phyloP scores from a whole-genome alignment of 2,888 invertebrate species.

The Pollenia labialis region DNA sequence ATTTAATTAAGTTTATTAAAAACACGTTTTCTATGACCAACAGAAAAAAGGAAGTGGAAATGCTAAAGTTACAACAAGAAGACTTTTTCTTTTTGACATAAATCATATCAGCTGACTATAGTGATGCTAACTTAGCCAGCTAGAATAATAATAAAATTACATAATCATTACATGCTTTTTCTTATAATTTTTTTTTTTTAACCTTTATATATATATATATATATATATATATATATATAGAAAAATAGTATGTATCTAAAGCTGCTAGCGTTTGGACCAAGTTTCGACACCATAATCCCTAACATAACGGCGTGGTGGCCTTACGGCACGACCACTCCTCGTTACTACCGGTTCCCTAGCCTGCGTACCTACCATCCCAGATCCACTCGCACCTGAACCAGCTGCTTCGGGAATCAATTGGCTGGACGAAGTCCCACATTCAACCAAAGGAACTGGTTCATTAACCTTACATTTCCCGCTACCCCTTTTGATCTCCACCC shows the following conservation, averaged over 20 bases:
- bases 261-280: constrained; percentile 15
- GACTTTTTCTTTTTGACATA: too few relatives aligned
- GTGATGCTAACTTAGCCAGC: not conserved
- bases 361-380: not conserved
- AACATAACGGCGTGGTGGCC: constrained; percentile 13
- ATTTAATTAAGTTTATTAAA: too few relatives aligned
- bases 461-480: not conserved
- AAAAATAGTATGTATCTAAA: not conserved
- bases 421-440: not conserved
- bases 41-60: too few relatives aligned
- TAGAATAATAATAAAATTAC: not conserved
- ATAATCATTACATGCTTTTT: not conserved
- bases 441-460: constrained; percentile 1
- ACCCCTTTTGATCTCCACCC: not conserved
- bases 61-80: too few relatives aligned
- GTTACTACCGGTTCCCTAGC: too few relatives aligned
- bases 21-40: too few relatives aligned
- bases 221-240: too few relatives aligned
- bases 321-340: constrained; percentile 2
- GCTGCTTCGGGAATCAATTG: not conserved
- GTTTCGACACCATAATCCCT: constrained; percentile 18
- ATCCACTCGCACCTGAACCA: not conserved
- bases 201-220: too few relatives aligned
- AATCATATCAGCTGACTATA: not conserved
- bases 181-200: too few relatives aligned